Evolutionary conservation across 2,797 vertebrate species (phyloP), one percentile per base, ranked within the genome.

Genomic region (Paedocypris micromegethes): DNA sequence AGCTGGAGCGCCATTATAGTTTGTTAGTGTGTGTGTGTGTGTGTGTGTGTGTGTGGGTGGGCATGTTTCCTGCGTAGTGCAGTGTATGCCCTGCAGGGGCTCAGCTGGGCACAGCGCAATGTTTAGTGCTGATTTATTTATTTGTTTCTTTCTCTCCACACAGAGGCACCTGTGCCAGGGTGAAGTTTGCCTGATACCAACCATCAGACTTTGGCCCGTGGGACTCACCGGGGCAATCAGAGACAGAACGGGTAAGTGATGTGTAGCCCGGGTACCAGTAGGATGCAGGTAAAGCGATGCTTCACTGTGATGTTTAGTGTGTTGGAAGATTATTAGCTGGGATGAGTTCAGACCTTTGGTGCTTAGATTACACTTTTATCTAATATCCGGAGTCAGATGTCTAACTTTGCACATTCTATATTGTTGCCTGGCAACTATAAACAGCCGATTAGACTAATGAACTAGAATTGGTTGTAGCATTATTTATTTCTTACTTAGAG

Each of bases 91-190:
- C 86, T 72, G 76, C 86, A 80, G 88, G 82, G 81, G 82, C 84
- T 81, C 89, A 91, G 85, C 88, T 89, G 87, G 85, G 86, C 75
- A 74, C 71, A 77, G 79, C 73, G 79, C 89, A 84, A 86, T 83
- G 86, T 87, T 82, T 79, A 79, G 76, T 87, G 82, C 86, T 88
- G 88, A 85, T 75, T 75, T 73, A 53, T 68, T 72, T 67, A 72
- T 63, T 44, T 63, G 73, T 60, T 51, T 72, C 60, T 62, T 58
- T 53, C 38, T 58, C 57, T 45, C 72, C 53, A 66, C 57, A 58
- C 63, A 72, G 41, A 70, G 79, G 76, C 82, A 86, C 81, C 80
- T 83, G 81, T 81, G 80, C 82, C 79, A 77, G 75, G 70, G 83
- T 67, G 79, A 78, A 78, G 48, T 62, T 71, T 78, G 82, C 77